These are phyloP conservation scores for Aphaenogaster floridana DNA, from an alignment of 1,140 invertebrate genomes.

Conservation along the genomic window DNA sequence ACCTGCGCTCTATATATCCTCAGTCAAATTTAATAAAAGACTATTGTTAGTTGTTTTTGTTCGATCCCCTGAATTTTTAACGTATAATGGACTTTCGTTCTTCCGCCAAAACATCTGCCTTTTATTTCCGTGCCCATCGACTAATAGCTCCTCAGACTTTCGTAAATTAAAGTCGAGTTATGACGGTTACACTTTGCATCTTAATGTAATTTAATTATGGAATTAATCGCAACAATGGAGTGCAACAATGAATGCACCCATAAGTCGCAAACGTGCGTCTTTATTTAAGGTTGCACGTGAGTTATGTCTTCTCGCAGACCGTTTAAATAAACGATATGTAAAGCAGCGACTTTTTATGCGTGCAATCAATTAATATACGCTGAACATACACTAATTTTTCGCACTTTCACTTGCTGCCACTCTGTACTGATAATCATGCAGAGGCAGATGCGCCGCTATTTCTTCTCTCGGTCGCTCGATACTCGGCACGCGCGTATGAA, in stretches of 20 bases:
- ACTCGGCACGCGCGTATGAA: neutral
- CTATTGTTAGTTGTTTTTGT: conserved; percentile 3
- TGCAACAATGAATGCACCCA: neutral
- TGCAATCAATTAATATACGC: neutral
- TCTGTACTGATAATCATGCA: neutral
- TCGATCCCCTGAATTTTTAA: neutral
- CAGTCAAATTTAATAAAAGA: neutral
- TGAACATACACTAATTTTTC: neutral
- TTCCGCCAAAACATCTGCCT: neutral
- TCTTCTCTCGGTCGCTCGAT: neutral
- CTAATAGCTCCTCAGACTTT: neutral
- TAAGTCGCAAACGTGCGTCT: neutral
- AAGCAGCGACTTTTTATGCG: conserved; percentile 4
- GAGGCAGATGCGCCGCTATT: neutral
- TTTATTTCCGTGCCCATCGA: neutral
- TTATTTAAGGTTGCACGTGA: neutral
- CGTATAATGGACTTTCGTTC: neutral
- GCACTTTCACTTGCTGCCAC: neutral
- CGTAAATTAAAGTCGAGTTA: neutral
- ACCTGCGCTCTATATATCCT: neutral
- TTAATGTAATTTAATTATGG: neutral
- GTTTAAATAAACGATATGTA: neutral
- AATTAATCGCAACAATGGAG: conserved; percentile 8
- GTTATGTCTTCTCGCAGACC: neutral
- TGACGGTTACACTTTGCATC: neutral